Conservation (phyloP, 2,888 invertebrate species). For the Nemapogon koenigi region DNA sequence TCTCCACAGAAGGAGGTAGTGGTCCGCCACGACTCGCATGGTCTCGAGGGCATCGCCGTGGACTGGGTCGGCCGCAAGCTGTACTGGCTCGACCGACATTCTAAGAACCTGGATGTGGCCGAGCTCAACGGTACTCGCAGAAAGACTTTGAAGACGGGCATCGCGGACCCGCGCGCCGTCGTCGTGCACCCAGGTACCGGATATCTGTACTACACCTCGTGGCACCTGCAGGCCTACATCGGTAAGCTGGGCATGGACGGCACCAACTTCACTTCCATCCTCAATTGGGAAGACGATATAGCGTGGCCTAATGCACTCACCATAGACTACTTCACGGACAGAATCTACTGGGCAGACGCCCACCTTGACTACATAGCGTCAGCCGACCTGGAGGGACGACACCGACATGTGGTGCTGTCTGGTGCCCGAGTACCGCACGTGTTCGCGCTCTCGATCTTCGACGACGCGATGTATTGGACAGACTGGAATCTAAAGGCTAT, state of each 20-base stretch:
- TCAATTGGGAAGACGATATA: slow-evolving; percentile 92
- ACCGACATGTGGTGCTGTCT: slow-evolving; percentile 81
- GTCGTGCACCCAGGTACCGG: slow-evolving; percentile 95
- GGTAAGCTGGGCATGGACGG: slow-evolving; percentile 98
- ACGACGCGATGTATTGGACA: slow-evolving; percentile 94
- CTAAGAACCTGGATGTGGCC: slow-evolving; percentile 93
- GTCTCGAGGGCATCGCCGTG: slow-evolving; percentile 95
- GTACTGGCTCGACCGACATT: slow-evolving; percentile 96
- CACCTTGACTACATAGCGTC: slow-evolving; percentile 97
- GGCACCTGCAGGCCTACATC: slow-evolving; percentile 95
- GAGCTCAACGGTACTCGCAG: slow-evolving; percentile 92
- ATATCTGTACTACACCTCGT: slow-evolving; percentile 93
- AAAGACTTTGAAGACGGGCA: slow-evolving; percentile 86
- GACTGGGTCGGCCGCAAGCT: slow-evolving; percentile 97
- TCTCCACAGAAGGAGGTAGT: slow-evolving; percentile 79
- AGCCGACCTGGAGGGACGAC: slow-evolving; percentile 89
- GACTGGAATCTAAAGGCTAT: slow-evolving; percentile 98
- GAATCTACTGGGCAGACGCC: slow-evolving; percentile 97
- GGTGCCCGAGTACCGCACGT: slow-evolving; percentile 91
- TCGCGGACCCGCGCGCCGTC: slow-evolving; percentile 93
- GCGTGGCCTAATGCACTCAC: slow-evolving; percentile 99
- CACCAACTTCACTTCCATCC: slow-evolving; percentile 83
- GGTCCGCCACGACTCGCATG: slow-evolving; percentile 91
- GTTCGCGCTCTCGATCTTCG: slow-evolving; percentile 92
- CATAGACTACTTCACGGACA: slow-evolving; percentile 94